Evolutionary conservation across 2,888 invertebrate genomes (phyloP).

Genomic region (Caenorhabditis sp.): DNA sequence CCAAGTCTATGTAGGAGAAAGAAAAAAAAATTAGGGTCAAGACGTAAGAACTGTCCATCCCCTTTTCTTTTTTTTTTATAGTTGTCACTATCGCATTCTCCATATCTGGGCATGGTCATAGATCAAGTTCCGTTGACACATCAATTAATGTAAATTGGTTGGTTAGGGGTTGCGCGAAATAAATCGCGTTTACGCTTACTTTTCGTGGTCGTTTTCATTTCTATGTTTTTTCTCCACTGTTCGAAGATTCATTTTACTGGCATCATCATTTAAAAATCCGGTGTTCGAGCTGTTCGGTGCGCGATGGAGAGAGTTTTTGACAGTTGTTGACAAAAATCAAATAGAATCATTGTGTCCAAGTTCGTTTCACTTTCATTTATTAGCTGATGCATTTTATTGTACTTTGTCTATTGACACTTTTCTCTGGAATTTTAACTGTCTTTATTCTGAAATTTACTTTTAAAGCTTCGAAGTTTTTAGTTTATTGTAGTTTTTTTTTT

Average conservation of each 20-base stretch:
- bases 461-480: too few relatives aligned
- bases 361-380: background rate
- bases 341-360: background rate
- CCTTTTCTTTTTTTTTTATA: background rate
- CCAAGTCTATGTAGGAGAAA: background rate
- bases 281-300: too few relatives aligned
- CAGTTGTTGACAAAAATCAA: background rate
- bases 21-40: background rate
- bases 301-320: background rate
- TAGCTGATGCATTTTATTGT: background rate
- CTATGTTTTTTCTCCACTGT: too few relatives aligned
- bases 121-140: constrained; percentile 4
- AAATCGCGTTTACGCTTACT: background rate
- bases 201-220: background rate
- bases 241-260: too few relatives aligned
- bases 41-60: background rate
- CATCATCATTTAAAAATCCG: too few relatives aligned
- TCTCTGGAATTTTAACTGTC: background rate
- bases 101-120: constrained; percentile 4
- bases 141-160: background rate
- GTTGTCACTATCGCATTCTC: background rate
- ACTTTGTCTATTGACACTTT: background rate
- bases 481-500: too few relatives aligned
- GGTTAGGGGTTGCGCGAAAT: background rate
- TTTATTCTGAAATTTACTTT: background rate